phyloP scores from a whole-genome alignment of 2,113 vertebrate species.

The cattle (Bos taurus) region ARS-UCD2.0 NC_037338.1:63919001-63919500 shows the following conservation, averaged over 20 bases:
- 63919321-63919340: not conserved
- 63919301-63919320: not conserved
- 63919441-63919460: not conserved
- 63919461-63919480: not conserved
- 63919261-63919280: not conserved
- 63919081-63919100: not conserved
- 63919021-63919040: not conserved
- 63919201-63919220: not conserved
- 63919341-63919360: not conserved
- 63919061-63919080: not conserved
- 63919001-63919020: not conserved
- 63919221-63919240: not conserved
- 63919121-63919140: not conserved
- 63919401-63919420: not conserved
- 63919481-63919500: not conserved
- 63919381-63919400: constrained; percentile 35
- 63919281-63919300: not conserved
- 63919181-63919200: not conserved
- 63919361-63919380: not conserved
- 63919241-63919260: not conserved
- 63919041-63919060: not conserved
- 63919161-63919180: not conserved
- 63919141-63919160: not conserved
- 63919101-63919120: not conserved
- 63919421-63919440: not conserved